Evolutionary conservation across 2,113 vertebrate species (phyloP).

Genomic region (Synodontis membranacea): DNA sequence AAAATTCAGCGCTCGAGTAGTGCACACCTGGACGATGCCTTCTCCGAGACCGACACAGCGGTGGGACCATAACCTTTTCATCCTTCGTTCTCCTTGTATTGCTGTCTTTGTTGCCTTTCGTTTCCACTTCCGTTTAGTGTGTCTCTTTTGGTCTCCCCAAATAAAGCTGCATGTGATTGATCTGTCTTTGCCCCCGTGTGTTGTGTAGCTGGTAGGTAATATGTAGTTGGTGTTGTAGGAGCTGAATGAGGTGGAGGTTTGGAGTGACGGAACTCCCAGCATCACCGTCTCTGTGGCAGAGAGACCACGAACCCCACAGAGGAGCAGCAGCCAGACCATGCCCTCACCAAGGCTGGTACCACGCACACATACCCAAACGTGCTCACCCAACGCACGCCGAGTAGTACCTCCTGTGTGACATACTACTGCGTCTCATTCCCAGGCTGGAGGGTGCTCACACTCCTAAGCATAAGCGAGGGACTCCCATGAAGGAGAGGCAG

Average conservation of each 20-base stretch:
- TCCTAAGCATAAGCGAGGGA: slow-evolving; percentile 80
- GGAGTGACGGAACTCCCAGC: slow-evolving; percentile 73
- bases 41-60: slow-evolving; percentile 79
- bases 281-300: slow-evolving; percentile 82
- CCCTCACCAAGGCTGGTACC: slow-evolving; percentile 77
- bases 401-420: not conserved
- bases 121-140: not conserved
- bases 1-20: slow-evolving; percentile 81
- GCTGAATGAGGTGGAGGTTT: slow-evolving; percentile 78
- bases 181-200: slow-evolving; percentile 7
- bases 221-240: slow-evolving; percentile 69
- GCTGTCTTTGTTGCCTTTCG: not conserved
- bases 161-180: not conserved
- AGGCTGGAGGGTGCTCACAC: slow-evolving; percentile 82
- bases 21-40: slow-evolving; percentile 78
- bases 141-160: not conserved
- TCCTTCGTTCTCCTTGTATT: not conserved
- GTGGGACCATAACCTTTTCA: slow-evolving; percentile 59
- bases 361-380: not conserved
- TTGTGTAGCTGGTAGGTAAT: slow-evolving; percentile 42
- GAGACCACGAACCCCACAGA: slow-evolving; percentile 83
- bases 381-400: not conserved
- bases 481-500: slow-evolving; percentile 82
- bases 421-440: slow-evolving; percentile 27
- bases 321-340: slow-evolving; percentile 77